phyloP scores from a whole-genome alignment of 1,140 invertebrate genomes.

The Drosophila novamexicana region DNA sequence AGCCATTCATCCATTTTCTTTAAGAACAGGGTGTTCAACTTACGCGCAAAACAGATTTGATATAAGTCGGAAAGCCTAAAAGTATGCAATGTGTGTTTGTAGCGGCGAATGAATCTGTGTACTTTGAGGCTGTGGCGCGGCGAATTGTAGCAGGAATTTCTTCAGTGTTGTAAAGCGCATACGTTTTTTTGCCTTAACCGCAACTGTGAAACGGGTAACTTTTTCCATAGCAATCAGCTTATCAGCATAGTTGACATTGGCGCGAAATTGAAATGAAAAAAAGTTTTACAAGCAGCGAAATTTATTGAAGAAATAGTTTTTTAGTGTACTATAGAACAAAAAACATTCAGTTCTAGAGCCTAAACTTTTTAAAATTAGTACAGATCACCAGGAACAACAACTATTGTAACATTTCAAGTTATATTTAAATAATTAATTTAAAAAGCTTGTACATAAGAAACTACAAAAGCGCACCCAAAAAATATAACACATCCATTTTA shows the following conservation, averaged over 20 bases:
- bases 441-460: neutral
- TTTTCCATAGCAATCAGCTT: constrained; percentile 12
- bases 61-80: neutral
- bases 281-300: no score
- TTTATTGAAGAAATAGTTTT: no score
- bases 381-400: no score
- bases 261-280: neutral
- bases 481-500: constrained; percentile 25
- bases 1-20: no score
- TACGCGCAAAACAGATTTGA: no score
- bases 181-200: neutral
- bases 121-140: neutral
- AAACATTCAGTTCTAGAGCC: no score
- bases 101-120: neutral
- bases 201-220: neutral
- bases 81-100: neutral
- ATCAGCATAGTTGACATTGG: neutral
- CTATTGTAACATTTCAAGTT: constrained; percentile 1
- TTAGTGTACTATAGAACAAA: no score
- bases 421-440: neutral
- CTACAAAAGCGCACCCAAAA: neutral
- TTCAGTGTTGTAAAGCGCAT: neutral
- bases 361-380: no score
- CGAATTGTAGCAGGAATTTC: neutral
- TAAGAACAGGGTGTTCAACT: neutral